Base-by-base conservation (phyloP, 2,888 invertebrate species). In the Coremacera marginata region DNA sequence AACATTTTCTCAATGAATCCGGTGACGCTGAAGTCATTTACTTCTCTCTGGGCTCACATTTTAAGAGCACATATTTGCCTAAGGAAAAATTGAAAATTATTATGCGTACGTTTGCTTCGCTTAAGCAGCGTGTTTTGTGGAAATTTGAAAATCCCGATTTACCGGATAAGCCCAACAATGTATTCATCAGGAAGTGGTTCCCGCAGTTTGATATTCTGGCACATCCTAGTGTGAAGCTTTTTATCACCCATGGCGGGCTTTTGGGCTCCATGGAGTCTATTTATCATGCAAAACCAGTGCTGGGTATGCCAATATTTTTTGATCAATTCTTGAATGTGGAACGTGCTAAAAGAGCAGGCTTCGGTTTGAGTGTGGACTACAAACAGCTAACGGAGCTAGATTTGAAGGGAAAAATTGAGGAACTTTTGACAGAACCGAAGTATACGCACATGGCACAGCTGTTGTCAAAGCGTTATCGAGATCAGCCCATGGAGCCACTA, bases 321-420 rank as follows among this genome's bases (percentile, higher is more conserved):
- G 91, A 91, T 82, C 91, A 91, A 82, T 84, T 86, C 73, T 79
- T 88, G 60, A 91, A 91, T 80, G 88, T 90, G 81, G 84, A 82
- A 2, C 85, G 86, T 51, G 88, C 89, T 89, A 86, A 84, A 67
- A 75, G 80, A 2, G 79, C 82, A 16, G 90, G 90, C 7, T 87
- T 84, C 81, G 90, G 86, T 0, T 63, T 87, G 7, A 80, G 75
- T 3, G 78, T 90, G 8, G 84, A 86, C 27, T 85, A 84, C 44
- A 77, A 82, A 8, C 78, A 83, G 3, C 72, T 90, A 11, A 87
- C 83, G 1, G 86, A 87, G 78, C 83, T 85, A 9, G 81, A 77
- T 16, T 79, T 90, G n/a, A 51, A 70, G 14, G 14, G 44, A 5
- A 80, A 78, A 9, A 81, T 84, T 9, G 55, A 51, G 3, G 76